These are phyloP conservation scores for Caracal caracal DNA, from an alignment of 2,113 vertebrate genomes.

Conservation along the genomic window DNA sequence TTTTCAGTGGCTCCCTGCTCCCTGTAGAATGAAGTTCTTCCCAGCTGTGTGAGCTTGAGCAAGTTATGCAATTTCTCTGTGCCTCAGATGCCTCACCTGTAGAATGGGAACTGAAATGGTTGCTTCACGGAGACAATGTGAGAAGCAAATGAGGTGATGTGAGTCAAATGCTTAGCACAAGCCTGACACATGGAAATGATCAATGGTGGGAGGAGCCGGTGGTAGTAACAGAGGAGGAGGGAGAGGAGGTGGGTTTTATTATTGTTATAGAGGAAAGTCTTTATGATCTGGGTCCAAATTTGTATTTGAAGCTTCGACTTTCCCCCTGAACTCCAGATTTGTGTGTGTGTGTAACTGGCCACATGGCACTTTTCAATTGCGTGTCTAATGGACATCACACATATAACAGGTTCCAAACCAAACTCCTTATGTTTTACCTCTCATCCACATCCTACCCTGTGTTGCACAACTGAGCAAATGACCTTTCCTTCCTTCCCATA, in stretches of 20 bases:
- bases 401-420: neutral
- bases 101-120: neutral
- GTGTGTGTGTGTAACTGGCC: neutral
- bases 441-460: neutral
- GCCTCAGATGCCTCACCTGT: neutral
- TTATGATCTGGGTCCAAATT: neutral
- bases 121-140: neutral
- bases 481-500: neutral
- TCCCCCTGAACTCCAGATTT: neutral
- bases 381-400: neutral
- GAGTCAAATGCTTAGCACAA: neutral
- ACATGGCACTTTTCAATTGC: neutral
- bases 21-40: neutral
- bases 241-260: neutral
- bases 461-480: neutral
- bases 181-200: neutral
- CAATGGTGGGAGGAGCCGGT: accelerated
- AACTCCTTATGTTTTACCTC: neutral
- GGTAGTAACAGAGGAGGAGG: neutral
- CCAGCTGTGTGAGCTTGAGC: neutral
- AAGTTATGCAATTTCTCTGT: no score
- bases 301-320: neutral
- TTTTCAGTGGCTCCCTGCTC: neutral
- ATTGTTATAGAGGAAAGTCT: neutral
- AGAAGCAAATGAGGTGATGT: neutral